These are phyloP conservation scores for Erannis defoliaria DNA, from an alignment of 2,888 invertebrate species.

Conservation along the genomic window DNA sequence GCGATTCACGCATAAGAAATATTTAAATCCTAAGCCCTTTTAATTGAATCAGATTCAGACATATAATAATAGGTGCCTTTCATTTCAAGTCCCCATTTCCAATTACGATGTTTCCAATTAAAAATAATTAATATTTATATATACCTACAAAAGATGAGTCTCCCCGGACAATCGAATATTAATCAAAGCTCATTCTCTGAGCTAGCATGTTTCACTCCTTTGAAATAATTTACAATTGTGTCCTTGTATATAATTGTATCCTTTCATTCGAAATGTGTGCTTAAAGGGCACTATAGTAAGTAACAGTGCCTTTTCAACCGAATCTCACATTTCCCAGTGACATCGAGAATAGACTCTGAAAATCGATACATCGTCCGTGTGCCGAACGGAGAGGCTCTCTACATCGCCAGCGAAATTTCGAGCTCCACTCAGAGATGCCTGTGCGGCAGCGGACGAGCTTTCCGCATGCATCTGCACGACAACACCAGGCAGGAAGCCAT, in stretches of 20 bases:
- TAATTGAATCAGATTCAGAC: neutral
- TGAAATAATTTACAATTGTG: no score
- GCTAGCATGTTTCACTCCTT: neutral
- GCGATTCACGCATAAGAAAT: neutral
- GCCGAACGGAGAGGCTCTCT: constrained; percentile 91
- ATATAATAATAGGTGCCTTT: neutral
- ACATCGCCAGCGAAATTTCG: constrained; percentile 90
- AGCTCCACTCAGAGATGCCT: constrained; percentile 88
- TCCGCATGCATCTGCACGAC: constrained; percentile 93
- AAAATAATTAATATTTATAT: neutral
- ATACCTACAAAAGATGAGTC: neutral
- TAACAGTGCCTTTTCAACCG: constrained; percentile 9
- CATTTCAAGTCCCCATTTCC: neutral
- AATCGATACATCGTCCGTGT: constrained; percentile 91
- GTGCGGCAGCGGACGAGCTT: constrained; percentile 91
- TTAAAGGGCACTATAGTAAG: neutral
- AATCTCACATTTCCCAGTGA: constrained; percentile 73
- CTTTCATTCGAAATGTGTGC: neutral
- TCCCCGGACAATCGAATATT: neutral
- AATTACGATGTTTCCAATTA: constrained; percentile 1
- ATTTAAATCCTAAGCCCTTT: neutral
- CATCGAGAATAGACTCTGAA: constrained; percentile 88
- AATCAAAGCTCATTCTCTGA: neutral
- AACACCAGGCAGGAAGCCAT: constrained; percentile 94
- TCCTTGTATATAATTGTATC: neutral